Evolutionary conservation across 2,113 vertebrate genomes (phyloP).

Genomic region (Petroica traversi): DNA sequence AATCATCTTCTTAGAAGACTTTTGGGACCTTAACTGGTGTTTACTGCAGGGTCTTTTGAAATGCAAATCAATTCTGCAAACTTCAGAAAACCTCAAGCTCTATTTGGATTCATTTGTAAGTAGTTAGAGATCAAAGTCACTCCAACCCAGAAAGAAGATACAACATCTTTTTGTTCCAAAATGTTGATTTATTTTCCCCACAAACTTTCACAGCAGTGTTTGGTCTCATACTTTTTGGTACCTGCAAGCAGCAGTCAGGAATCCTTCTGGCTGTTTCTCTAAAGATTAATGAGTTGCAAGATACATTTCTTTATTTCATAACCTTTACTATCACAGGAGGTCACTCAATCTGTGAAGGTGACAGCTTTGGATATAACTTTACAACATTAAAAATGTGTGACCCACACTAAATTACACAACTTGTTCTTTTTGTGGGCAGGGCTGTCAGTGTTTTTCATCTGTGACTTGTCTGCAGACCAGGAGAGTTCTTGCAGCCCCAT

Average conservation of each 20-base stretch:
- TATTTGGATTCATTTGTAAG: constrained; percentile 52
- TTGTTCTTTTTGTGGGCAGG: background rate
- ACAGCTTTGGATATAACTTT: constrained; percentile 16
- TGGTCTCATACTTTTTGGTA: background rate
- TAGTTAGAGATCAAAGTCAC: constrained; percentile 44
- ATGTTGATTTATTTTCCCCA: background rate
- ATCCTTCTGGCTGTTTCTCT: background rate
- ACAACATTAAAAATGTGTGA: background rate
- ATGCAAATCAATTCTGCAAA: constrained; percentile 36
- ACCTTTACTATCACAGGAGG: background rate
- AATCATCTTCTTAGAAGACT: constrained; percentile 44
- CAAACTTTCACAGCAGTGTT: constrained; percentile 1
- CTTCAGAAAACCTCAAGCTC: constrained; percentile 27
- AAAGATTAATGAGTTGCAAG: constrained; percentile 2
- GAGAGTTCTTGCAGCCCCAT: background rate
- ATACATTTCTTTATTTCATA: constrained; percentile 16
- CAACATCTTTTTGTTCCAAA: background rate
- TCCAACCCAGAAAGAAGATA: background rate
- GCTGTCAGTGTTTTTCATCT: constrained; percentile 33
- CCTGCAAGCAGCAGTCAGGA: background rate
- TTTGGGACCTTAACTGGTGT: constrained; percentile 23
- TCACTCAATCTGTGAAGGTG: constrained; percentile 19
- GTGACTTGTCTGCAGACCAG: background rate
- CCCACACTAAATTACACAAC: background rate
- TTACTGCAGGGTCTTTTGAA: constrained; percentile 52